Conservation (phyloP, 2,797 vertebrate species). For the Babyrousa celebensis region DNA sequence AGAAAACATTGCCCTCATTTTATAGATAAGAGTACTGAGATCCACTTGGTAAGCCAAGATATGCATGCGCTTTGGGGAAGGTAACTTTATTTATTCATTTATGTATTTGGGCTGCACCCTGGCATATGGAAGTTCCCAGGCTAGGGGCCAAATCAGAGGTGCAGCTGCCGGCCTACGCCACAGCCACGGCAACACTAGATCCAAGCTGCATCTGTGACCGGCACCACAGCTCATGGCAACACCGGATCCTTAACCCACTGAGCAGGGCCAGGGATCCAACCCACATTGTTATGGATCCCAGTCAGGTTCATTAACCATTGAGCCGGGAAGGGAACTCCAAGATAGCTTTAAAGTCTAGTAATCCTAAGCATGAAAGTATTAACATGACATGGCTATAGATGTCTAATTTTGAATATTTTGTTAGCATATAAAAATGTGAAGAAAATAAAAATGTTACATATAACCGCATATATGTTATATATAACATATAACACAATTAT, state of each 20-base stretch:
- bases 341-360: slow-evolving; percentile 43
- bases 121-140: too few relatives aligned
- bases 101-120: too few relatives aligned
- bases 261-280: too few relatives aligned
- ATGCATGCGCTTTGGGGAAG: slow-evolving; percentile 55
- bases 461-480: not conserved
- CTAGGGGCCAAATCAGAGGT: too few relatives aligned
- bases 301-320: too few relatives aligned
- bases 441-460: slow-evolving; percentile 30
- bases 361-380: not conserved
- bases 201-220: too few relatives aligned
- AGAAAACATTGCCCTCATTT: not conserved
- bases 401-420: slow-evolving; percentile 23
- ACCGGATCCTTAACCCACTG: too few relatives aligned
- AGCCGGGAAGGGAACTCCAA: not conserved
- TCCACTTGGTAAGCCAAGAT: slow-evolving; percentile 11
- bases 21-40: slow-evolving; percentile 8
- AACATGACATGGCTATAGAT: not conserved
- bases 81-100: not conserved
- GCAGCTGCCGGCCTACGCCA: too few relatives aligned
- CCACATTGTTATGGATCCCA: too few relatives aligned
- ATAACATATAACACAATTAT: not conserved
- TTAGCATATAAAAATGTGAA: slow-evolving; percentile 45
- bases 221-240: too few relatives aligned
- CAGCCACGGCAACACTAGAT: too few relatives aligned